These are phyloP conservation scores for Charaxes varanes DNA, from an alignment of 1,140 invertebrate genomes.

Conservation along the genomic window DNA sequence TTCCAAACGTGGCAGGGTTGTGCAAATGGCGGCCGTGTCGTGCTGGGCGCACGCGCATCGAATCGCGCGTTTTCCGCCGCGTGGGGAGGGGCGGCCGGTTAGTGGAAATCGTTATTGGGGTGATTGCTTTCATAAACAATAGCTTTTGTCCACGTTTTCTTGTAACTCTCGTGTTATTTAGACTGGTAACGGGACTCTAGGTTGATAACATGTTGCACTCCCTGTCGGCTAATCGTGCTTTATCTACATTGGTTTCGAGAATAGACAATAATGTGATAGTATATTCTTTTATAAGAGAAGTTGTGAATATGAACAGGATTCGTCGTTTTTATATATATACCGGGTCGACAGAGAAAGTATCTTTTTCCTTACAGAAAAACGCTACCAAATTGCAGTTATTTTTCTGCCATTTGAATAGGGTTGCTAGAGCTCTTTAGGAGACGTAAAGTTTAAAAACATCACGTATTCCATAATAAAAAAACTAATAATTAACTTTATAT, in stretches of 20 bases:
- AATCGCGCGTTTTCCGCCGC: slow-evolving; percentile 66
- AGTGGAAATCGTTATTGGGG: slow-evolving; percentile 71
- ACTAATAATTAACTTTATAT: too few species aligned
- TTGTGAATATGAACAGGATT: too few species aligned
- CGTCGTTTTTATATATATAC: too few species aligned
- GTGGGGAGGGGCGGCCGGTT: slow-evolving; percentile 33
- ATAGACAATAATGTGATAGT: background rate
- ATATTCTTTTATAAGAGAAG: background rate
- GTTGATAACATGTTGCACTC: slow-evolving; percentile 38
- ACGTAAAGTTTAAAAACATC: too few species aligned
- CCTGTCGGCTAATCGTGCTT: slow-evolving; percentile 15
- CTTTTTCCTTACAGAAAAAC: too few species aligned
- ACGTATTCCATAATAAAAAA: too few species aligned
- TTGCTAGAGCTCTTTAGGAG: too few species aligned
- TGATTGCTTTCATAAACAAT: slow-evolving; percentile 73
- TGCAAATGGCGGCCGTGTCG: slow-evolving; percentile 48
- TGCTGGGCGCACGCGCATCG: slow-evolving; percentile 59
- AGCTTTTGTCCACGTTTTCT: slow-evolving; percentile 58
- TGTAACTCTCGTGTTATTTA: slow-evolving; percentile 50
- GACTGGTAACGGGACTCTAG: slow-evolving; percentile 41
- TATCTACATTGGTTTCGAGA: slow-evolving; percentile 5
- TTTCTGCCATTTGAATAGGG: too few species aligned
- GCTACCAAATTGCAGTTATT: too few species aligned
- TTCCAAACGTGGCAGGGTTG: slow-evolving; percentile 36
- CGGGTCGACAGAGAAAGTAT: too few species aligned